Evolutionary conservation across 1,140 invertebrate genomes (phyloP), one percentile per base, ranked within the genome.

Genomic region (Brachionus paranguensis): DNA sequence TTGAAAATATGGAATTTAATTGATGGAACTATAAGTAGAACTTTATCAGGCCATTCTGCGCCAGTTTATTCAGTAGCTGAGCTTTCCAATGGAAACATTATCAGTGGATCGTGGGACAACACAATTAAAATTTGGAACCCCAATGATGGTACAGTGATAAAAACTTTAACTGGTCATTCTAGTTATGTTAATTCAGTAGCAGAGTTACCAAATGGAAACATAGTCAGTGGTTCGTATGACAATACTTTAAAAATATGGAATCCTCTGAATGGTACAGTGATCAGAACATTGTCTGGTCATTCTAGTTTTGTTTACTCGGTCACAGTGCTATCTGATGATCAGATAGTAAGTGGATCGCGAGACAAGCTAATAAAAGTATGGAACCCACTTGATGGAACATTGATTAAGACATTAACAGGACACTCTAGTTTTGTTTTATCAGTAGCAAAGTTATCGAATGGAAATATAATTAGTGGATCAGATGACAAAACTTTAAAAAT

Each of bases 401-500:
- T 89, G 20, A 70, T 86, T 12, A 85, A 86, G 11, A 88, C 87
- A 64, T 86, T 92, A 6, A 86, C 86, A 11, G 91, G 91, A 17
- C 91, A 92, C 85, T 87, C 88, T 27, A 88, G 92, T 86, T 89
- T 90, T 84, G 90, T 92, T 11, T n/a, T 14, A 20, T 29, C 45
- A n/a, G 6, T 50, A 3, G 76, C 11, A 12, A 43, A 37, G 12
- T 53, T 79, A 53, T 53, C 76, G 4, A 79, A 53, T 17, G 76
- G 76, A 50, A 20, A 95, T 68, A 96, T 99, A 86, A 95, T 99
- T n/a, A 98, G 96, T 87, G 97, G 97, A 6, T 98, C 96, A 11
- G 97, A 99, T 90, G 97, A 99, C 88, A 98, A 98, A 88, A 99
- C 97, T 0, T 91, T 99, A 0, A 98, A 98, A 92, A 95, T 99